A percentile compares a stretch with the other conserved stretches of the same genome.
Conservation (phyloP, 1,140 invertebrate genomes). For the Penaeus indicus region DNA sequence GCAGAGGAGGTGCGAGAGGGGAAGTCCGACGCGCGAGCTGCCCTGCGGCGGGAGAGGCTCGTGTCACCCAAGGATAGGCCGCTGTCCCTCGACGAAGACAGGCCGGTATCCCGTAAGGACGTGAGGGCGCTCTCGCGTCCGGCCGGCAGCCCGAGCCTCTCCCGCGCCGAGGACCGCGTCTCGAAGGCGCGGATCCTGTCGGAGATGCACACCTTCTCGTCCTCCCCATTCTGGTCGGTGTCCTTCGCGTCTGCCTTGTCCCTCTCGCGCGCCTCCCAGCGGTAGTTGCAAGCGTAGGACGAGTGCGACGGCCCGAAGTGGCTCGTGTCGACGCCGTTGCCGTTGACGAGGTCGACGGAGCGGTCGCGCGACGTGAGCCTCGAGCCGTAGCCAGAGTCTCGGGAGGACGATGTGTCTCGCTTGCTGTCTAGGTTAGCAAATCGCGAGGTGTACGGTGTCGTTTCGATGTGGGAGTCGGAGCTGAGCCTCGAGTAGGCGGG, state of each 20-base stretch:
- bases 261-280: slow-evolving; percentile 57
- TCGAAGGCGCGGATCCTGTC: slow-evolving; percentile 57
- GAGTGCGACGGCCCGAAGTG: slow-evolving; percentile 51
- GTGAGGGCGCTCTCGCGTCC: slow-evolving; percentile 42
- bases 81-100: slow-evolving; percentile 2
- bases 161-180: slow-evolving; percentile 41
- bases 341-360: slow-evolving; percentile 56
- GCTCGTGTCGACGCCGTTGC: slow-evolving; percentile 57
- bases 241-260: slow-evolving; percentile 36
- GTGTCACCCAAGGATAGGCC: slow-evolving; percentile 13
- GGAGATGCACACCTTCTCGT: slow-evolving; percentile 54
- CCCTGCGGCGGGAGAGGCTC: slow-evolving; percentile 25
- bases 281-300: slow-evolving; percentile 60
- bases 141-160: slow-evolving; percentile 25
- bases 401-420: slow-evolving; percentile 39
- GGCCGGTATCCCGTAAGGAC: not conserved
- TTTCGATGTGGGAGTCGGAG: slow-evolving; percentile 55
- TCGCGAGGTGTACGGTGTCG: slow-evolving; percentile 23
- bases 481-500: slow-evolving; percentile 47
- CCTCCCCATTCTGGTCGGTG: slow-evolving; percentile 52
- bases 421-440: slow-evolving; percentile 38
- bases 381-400: slow-evolving; percentile 61
- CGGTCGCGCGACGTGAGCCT: slow-evolving; percentile 59
- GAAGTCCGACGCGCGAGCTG: slow-evolving; percentile 13
- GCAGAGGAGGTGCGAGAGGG: slow-evolving; percentile 36